These are phyloP conservation scores for Rhinogobius similis DNA, from an alignment of 2,113 vertebrate species.

Conservation along the genomic window DNA sequence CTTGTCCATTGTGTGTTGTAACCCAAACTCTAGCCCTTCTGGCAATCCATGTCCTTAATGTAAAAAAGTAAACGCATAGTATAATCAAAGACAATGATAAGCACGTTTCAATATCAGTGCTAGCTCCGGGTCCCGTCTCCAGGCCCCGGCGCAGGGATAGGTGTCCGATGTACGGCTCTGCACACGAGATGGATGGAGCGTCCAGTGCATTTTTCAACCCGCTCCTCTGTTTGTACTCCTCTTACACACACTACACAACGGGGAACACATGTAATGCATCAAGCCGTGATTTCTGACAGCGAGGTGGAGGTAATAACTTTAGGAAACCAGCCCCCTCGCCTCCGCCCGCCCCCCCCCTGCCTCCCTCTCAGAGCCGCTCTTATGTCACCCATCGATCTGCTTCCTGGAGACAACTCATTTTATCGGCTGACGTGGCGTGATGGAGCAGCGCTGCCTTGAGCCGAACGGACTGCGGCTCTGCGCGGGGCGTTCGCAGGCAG, in stretches of 20 bases:
- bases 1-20: too few species aligned
- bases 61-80: too few species aligned
- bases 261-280: constrained; percentile 79
- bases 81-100: too few species aligned
- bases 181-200: constrained; percentile 62
- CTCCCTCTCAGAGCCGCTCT: constrained; percentile 63
- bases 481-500: constrained; percentile 81
- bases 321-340: constrained; percentile 47
- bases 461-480: constrained; percentile 86
- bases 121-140: background rate
- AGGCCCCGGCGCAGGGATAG: constrained; percentile 16
- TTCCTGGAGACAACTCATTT: constrained; percentile 94
- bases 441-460: constrained; percentile 84
- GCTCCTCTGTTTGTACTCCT: constrained; percentile 62
- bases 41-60: too few species aligned
- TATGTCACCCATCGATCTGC: constrained; percentile 93
- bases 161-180: constrained; percentile 30
- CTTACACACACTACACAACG: constrained; percentile 62
- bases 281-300: constrained; percentile 85
- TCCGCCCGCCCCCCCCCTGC: constrained; percentile 77
- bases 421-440: constrained; percentile 90
- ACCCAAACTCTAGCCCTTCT: too few species aligned
- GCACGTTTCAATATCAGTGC: too few species aligned
- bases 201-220: constrained; percentile 73
- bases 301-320: constrained; percentile 83